Percentiles rank a stretch among this genome's conserved stretches.
Conservation (phyloP, 2,113 vertebrate genomes). For the Melierax canorus region DNA sequence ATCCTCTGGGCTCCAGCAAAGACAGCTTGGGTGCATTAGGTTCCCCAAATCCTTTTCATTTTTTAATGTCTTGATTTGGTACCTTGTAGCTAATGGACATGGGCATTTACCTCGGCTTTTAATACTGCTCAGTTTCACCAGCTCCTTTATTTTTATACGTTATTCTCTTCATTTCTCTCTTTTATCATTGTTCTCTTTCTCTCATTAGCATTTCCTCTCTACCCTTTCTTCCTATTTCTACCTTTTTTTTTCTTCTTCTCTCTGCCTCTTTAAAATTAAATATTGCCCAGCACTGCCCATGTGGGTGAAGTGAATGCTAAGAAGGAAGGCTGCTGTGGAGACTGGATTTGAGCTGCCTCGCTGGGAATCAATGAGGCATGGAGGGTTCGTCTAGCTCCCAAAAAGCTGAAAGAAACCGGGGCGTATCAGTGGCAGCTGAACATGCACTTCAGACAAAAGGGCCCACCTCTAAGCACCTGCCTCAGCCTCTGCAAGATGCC, state of each 20-base stretch:
- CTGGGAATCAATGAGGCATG: slow-evolving; percentile 26
- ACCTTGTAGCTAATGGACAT: neutral
- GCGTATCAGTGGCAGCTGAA: neutral
- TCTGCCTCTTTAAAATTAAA: slow-evolving; percentile 37
- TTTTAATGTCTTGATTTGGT: neutral
- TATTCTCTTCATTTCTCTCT: neutral
- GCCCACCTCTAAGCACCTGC: neutral
- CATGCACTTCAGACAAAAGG: neutral
- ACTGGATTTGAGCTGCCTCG: neutral
- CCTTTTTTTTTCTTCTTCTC: neutral
- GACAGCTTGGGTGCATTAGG: neutral
- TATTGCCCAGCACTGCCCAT: neutral
- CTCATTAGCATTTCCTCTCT: neutral
- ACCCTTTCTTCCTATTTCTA: neutral
- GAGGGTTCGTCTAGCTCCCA: neutral
- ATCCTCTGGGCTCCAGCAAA: neutral
- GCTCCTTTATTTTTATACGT: neutral
- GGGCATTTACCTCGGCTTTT: neutral
- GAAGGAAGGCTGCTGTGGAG: neutral
- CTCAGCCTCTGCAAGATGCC: neutral
- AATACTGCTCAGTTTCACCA: neutral
- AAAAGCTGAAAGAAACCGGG: neutral
- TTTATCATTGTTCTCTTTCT: neutral
- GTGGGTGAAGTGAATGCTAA: slow-evolving; percentile 9
- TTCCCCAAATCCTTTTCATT: neutral